Conservation (phyloP, 2,113 vertebrate species). For the Macroglossus sobrinus region DNA sequence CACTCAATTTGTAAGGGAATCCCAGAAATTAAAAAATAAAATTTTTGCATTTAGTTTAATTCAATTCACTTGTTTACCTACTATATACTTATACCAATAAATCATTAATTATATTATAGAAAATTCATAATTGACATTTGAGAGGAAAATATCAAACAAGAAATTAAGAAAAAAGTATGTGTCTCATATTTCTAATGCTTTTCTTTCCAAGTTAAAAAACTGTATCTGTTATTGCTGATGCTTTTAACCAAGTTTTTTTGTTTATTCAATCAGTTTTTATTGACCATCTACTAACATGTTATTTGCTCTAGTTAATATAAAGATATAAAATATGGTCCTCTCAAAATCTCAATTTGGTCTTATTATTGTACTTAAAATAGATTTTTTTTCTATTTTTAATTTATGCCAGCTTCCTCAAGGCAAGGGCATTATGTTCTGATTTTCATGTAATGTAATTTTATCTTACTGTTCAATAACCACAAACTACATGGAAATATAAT, state of each 20-base stretch:
- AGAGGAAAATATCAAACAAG: background rate
- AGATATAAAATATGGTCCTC: background rate
- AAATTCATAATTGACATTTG: background rate
- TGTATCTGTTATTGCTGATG: background rate
- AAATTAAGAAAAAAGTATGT: background rate
- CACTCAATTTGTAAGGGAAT: background rate
- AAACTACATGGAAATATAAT: slow-evolving; percentile 12
- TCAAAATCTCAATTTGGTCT: background rate
- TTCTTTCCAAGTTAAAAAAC: background rate
- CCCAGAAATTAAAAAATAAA: background rate
- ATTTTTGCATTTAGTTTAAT: background rate
- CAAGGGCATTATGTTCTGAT: background rate
- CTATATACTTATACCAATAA: background rate
- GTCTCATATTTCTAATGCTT: background rate
- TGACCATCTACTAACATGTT: background rate
- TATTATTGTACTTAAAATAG: background rate
- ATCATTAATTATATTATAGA: background rate
- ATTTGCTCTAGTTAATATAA: background rate
- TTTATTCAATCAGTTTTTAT: background rate
- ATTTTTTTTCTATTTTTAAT: background rate
- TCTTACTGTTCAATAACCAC: background rate
- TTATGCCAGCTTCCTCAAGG: background rate
- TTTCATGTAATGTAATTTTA: background rate
- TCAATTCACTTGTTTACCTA: background rate
- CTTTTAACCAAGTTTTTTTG: background rate